Percentiles rank a stretch among this genome's conserved stretches.
phyloP scores from a whole-genome alignment of 2,888 invertebrate species.

The Chaitophorus viminalis region DNA sequence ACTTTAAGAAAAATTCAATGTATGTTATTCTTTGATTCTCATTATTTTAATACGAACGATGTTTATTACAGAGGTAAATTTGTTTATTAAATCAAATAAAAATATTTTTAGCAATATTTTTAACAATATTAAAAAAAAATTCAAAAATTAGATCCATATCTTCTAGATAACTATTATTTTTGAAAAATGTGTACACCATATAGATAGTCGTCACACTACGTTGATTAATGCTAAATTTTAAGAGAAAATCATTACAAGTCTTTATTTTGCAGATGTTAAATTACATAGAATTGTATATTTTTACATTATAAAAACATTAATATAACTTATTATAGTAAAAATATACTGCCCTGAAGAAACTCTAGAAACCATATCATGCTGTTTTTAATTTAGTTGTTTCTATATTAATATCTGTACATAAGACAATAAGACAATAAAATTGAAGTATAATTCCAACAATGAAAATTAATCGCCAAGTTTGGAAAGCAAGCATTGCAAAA shows the following conservation, averaged over 20 bases:
- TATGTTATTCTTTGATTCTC: background rate
- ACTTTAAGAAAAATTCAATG: background rate
- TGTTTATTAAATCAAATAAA: background rate
- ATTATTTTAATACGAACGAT: no score
- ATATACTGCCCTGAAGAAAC: background rate
- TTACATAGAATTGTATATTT: background rate
- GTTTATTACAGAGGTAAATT: no score
- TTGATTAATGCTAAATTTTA: background rate
- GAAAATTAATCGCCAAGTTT: background rate
- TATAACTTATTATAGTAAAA: background rate
- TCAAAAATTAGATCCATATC: background rate
- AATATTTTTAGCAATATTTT: background rate
- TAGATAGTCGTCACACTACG: background rate
- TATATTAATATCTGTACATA: background rate
- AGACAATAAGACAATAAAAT: background rate
- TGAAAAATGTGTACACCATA: background rate
- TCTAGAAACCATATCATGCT: background rate
- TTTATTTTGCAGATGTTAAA: background rate
- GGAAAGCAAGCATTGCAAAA: slow-evolving; percentile 12
- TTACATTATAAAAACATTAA: background rate
- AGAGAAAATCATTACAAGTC: background rate
- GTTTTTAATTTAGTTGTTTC: background rate
- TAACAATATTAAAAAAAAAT: background rate
- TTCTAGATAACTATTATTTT: background rate
- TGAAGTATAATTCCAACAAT: background rate